A percentile compares a stretch with the other conserved stretches of the same genome.
Conservation (phyloP, 2,888 invertebrate species). For the Drosophila maculinotata region DNA sequence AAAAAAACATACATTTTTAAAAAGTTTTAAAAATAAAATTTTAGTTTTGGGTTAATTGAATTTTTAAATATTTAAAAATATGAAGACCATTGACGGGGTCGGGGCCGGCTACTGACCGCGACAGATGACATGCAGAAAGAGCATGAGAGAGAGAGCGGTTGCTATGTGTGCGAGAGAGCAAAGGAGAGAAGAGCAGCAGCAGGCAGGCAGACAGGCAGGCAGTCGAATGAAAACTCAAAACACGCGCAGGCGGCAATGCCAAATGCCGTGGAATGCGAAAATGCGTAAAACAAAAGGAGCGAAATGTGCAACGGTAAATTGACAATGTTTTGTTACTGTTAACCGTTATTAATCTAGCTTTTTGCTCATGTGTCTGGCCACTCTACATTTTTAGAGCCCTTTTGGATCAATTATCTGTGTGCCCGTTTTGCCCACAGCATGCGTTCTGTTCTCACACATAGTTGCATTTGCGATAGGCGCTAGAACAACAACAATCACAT, state of each 20-base stretch:
- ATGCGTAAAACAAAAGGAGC: constrained; percentile 56
- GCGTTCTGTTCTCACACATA: constrained; percentile 12
- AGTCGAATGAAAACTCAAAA: constrained; percentile 58
- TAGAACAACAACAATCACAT: constrained; percentile 20
- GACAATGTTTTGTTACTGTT: constrained; percentile 26
- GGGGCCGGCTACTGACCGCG: constrained; percentile 70
- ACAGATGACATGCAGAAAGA: constrained; percentile 76
- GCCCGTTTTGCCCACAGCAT: constrained; percentile 23
- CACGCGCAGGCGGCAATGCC: constrained; percentile 39
- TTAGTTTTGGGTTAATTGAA: no score
- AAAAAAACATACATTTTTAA: no score
- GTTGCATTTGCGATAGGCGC: constrained; percentile 45
- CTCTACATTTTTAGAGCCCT: constrained; percentile 42
- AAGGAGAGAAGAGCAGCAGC: constrained; percentile 25
- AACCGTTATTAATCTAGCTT: constrained; percentile 22
- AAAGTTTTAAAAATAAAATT: no score
- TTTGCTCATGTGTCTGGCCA: constrained; percentile 26
- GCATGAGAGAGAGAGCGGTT: constrained; percentile 48
- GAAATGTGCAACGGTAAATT: constrained; percentile 35
- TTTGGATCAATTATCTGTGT: constrained; percentile 36
- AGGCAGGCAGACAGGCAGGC: constrained; percentile 21
- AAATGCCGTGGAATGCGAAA: constrained; percentile 51
- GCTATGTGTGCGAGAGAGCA: constrained; percentile 18
- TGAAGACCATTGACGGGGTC: constrained; percentile 9
- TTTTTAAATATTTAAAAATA: no score